These are phyloP conservation scores for Strongylocentrotus purpuratus DNA, from an alignment of 35 echinoderm and acorn worm species.

Conservation along the genomic window DNA sequence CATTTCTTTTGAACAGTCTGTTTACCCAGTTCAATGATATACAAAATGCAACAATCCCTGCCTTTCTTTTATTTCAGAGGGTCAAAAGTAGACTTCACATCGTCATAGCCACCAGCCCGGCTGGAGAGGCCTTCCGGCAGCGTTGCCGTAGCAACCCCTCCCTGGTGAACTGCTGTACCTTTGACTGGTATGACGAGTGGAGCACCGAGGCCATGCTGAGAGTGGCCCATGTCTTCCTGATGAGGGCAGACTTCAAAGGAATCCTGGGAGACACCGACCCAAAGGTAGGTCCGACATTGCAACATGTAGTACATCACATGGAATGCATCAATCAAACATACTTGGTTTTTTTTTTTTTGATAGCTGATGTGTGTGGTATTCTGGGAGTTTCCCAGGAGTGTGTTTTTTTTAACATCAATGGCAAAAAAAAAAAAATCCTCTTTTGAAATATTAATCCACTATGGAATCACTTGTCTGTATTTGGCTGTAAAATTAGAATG, in stretches of 20 bases:
- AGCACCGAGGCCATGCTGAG: constrained; percentile 86
- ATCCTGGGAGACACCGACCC: constrained; percentile 78
- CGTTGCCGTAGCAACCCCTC: constrained; percentile 93
- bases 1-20: neutral
- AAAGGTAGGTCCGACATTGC: constrained; percentile 54
- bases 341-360: too few relatives aligned
- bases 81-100: constrained; percentile 81
- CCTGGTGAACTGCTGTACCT: constrained; percentile 93
- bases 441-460: too few relatives aligned
- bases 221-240: constrained; percentile 92
- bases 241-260: constrained; percentile 84
- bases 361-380: too few relatives aligned
- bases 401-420: too few relatives aligned
- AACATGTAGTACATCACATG: too few relatives aligned
- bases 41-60: neutral
- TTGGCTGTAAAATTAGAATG: too few relatives aligned
- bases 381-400: too few relatives aligned
- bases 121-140: constrained; percentile 91
- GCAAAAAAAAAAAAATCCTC: too few relatives aligned
- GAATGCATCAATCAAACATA: too few relatives aligned
- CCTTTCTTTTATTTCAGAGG: constrained; percentile 57
- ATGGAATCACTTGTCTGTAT: too few relatives aligned
- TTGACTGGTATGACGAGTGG: constrained; percentile 99
- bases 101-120: constrained; percentile 92
- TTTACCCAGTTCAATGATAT: neutral